Percentiles rank a stretch among this genome's conserved stretches.
Evolutionary conservation across 2,888 invertebrate species (phyloP).

Genomic region (Temnothorax ravouxi): DNA sequence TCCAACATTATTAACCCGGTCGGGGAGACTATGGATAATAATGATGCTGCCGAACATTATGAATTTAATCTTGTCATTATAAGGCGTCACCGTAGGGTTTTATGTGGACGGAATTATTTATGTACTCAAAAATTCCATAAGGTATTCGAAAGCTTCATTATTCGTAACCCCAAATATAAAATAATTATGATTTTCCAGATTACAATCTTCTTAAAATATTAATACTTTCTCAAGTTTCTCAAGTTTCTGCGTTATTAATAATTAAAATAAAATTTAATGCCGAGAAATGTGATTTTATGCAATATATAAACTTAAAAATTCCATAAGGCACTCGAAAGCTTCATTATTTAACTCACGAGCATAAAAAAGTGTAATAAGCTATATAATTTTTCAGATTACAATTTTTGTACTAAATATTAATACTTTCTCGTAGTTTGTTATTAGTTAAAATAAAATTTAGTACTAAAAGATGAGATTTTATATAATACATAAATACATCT

Average conservation of each 20-base stretch:
- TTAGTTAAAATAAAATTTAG: neutral
- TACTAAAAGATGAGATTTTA: neutral
- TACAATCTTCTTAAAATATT: neutral
- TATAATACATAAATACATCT: neutral
- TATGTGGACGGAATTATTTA: neutral
- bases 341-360: neutral
- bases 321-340: neutral
- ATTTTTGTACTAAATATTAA: neutral
- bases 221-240: neutral
- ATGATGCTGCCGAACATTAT: conserved; percentile 43
- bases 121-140: neutral
- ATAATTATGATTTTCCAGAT: neutral
- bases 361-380: neutral
- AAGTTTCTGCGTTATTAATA: neutral
- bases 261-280: neutral
- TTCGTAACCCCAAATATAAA: neutral
- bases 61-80: conserved; percentile 22
- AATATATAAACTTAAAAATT: neutral
- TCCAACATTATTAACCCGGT: conserved; percentile 37
- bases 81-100: neutral
- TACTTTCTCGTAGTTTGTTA: neutral
- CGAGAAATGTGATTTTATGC: no score
- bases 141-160: neutral
- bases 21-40: conserved; percentile 19
- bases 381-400: neutral